phyloP scores from a whole-genome alignment of 2,797 vertebrate genomes.

The Pristis pectinata region DNA sequence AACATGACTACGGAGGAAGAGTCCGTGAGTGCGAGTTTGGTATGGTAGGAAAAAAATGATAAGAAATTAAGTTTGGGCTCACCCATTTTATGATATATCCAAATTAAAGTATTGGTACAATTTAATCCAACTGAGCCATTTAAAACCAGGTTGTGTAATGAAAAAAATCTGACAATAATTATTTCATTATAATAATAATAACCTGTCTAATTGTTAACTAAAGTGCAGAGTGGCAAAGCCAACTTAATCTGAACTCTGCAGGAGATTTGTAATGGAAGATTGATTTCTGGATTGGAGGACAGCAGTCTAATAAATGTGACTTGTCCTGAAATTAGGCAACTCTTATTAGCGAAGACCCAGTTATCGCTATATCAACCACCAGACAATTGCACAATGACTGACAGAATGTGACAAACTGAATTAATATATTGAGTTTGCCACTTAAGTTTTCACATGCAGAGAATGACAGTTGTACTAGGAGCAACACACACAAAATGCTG shows the following conservation, averaged over 20 bases:
- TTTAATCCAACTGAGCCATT: neutral
- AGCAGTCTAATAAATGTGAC: neutral
- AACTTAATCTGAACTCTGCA: neutral
- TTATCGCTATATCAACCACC: neutral
- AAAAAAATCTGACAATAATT: neutral
- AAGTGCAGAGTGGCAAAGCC: neutral
- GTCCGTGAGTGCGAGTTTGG: neutral
- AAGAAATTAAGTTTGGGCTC: neutral
- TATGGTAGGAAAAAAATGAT: neutral
- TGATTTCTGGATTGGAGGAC: neutral
- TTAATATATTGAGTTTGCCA: no score
- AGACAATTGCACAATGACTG: neutral
- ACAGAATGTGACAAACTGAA: no score
- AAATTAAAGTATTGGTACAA: neutral
- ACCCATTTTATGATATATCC: neutral
- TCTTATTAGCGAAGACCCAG: neutral
- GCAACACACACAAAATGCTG: no score
- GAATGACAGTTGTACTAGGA: no score
- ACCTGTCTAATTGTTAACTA: neutral
- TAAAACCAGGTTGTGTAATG: neutral
- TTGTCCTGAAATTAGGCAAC: neutral
- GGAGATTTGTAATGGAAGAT: neutral
- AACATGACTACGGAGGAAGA: neutral
- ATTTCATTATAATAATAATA: neutral
- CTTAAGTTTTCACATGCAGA: no score